A percentile compares a stretch with the other conserved stretches of the same genome.
Conservation (phyloP, 1,140 invertebrate species). For the Batillaria attramentaria region DNA sequence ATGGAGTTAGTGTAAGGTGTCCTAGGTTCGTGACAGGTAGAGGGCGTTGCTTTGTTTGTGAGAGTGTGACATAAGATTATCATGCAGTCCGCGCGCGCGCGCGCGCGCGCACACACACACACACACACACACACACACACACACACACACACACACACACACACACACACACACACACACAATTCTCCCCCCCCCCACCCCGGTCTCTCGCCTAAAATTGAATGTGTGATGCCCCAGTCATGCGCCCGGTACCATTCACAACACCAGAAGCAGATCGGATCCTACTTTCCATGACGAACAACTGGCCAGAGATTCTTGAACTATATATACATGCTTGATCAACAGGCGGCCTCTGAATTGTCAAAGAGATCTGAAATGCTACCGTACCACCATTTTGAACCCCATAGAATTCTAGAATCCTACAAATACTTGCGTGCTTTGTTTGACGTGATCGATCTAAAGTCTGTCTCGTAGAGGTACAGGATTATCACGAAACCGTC, state of each 20-base stretch:
- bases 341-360: no score
- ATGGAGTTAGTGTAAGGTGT: background rate
- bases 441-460: no score
- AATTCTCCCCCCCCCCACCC: background rate
- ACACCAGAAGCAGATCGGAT: background rate
- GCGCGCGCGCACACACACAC: background rate
- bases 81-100: background rate
- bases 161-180: background rate
- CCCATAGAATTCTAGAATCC: no score
- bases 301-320: background rate
- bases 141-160: background rate
- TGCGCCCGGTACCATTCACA: background rate
- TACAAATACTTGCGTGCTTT: no score
- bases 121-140: slow-evolving; percentile 6
- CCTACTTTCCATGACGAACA: background rate
- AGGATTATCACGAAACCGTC: no score
- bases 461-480: no score
- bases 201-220: background rate
- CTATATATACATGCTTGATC: background rate
- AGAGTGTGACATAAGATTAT: background rate
- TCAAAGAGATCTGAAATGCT: no score
- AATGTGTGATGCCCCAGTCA: background rate
- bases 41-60: no score
- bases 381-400: no score
- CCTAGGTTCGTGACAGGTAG: background rate